Conservation (phyloP, 2,888 invertebrate genomes). For the Protonemura montana region DNA sequence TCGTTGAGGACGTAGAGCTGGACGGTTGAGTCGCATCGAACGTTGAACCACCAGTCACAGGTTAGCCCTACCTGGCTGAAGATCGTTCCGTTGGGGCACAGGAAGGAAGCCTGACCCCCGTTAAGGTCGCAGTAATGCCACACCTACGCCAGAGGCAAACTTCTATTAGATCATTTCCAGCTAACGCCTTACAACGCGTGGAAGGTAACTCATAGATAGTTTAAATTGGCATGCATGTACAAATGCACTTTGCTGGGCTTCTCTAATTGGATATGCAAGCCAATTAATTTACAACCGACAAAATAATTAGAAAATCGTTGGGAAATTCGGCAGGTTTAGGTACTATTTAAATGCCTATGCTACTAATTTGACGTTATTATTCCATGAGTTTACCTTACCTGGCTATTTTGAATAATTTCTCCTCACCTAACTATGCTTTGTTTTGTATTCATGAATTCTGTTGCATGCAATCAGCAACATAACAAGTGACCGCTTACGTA, state of each 20-base stretch:
- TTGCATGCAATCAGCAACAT: background rate
- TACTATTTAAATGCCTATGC: background rate
- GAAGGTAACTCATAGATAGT: no score
- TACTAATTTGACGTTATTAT: background rate
- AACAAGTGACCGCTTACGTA: background rate
- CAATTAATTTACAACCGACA: background rate
- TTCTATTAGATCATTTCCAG: no score
- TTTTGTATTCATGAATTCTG: background rate
- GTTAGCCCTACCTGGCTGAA: constrained; percentile 89
- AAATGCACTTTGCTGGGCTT: background rate
- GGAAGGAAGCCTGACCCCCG: constrained; percentile 87
- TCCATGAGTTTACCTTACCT: background rate
- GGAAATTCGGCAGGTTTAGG: background rate
- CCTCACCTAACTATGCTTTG: background rate
- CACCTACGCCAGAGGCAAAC: constrained; percentile 65
- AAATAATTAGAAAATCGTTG: background rate
- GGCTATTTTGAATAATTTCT: background rate
- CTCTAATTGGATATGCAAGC: constrained; percentile 8
- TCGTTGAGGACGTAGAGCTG: constrained; percentile 89
- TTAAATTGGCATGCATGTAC: no score
- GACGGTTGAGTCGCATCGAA: constrained; percentile 81
- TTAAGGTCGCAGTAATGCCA: constrained; percentile 94
- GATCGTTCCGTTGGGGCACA: constrained; percentile 90
- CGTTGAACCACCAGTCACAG: constrained; percentile 95
- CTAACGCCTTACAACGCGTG: no score